Evolutionary conservation across 92 coral and sea anemone genomes (phyloP).

Genomic region (Epizoanthus rinbou): DNA sequence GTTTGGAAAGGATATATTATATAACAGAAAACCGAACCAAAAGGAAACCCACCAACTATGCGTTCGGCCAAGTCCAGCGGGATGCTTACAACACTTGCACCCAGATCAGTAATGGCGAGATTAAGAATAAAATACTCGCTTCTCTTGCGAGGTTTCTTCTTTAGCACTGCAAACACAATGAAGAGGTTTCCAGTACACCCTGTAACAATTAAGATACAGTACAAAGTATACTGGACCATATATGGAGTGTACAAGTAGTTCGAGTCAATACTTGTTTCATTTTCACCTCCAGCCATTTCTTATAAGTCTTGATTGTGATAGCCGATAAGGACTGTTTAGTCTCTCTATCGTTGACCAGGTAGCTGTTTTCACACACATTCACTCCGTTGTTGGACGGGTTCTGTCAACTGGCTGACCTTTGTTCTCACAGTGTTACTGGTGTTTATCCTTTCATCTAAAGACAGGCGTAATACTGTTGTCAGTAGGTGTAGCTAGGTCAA

Average conservation of each 20-base stretch:
- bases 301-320: not conserved
- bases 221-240: slow-evolving; percentile 60
- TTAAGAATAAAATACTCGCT: slow-evolving; percentile 91
- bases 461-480: no score
- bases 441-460: no score
- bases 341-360: no score
- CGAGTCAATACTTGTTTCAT: slow-evolving; percentile 1
- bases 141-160: slow-evolving; percentile 66
- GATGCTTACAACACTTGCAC: slow-evolving; percentile 74
- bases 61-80: slow-evolving; percentile 84
- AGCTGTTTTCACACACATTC: no score
- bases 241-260: not conserved
- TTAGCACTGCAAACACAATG: slow-evolving; percentile 58
- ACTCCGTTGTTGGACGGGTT: no score
- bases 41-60: slow-evolving; percentile 73
- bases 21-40: slow-evolving; percentile 84
- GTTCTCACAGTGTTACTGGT: no score
- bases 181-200: slow-evolving; percentile 81
- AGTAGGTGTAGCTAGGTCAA: no score
- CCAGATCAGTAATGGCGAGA: slow-evolving; percentile 84
- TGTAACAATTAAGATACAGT: slow-evolving; percentile 59
- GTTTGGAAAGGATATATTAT: slow-evolving; percentile 92
- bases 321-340: no score
- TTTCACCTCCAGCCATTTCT: slow-evolving; percentile 20
- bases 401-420: no score